Evolutionary conservation across 1,140 invertebrate genomes (phyloP).

Genomic region (Monochamus saltuarius): DNA sequence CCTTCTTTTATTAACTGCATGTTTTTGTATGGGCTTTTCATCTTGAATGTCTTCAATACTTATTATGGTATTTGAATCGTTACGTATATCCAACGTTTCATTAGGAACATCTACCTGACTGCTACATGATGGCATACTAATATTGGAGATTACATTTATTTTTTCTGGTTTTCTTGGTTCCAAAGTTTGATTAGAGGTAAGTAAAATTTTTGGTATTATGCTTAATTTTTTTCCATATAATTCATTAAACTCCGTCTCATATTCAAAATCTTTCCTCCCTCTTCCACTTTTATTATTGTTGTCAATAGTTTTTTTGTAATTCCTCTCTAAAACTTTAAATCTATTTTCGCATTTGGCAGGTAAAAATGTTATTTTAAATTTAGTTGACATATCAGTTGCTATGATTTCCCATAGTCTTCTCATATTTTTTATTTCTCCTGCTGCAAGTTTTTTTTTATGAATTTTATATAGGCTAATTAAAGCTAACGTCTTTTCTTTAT

Average conservation of each 20-base stretch:
- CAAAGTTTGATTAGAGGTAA: not conserved
- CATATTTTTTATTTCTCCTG: not conserved
- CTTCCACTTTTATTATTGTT: not conserved
- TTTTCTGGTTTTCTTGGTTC: no score
- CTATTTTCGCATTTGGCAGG: slow-evolving; percentile 4
- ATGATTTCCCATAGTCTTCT: not conserved
- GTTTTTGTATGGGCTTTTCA: no score
- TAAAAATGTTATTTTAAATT: not conserved
- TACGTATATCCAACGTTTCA: not conserved
- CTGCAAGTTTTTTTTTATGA: not conserved
- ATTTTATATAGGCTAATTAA: slow-evolving; percentile 3
- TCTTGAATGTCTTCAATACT: no score
- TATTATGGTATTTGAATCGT: not conserved
- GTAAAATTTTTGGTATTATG: not conserved
- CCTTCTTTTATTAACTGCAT: no score
- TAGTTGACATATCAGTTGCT: not conserved
- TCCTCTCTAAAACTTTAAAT: slow-evolving; percentile 1
- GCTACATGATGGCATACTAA: not conserved
- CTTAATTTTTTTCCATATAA: not conserved
- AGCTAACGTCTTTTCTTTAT: not conserved
- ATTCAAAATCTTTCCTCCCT: not conserved
- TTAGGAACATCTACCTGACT: not conserved
- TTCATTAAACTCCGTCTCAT: not conserved
- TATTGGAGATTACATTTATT: no score
- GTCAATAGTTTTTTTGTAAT: not conserved